These are phyloP conservation scores for Pocota personata DNA, from an alignment of 2,888 invertebrate genomes.

Conservation along the genomic window DNA sequence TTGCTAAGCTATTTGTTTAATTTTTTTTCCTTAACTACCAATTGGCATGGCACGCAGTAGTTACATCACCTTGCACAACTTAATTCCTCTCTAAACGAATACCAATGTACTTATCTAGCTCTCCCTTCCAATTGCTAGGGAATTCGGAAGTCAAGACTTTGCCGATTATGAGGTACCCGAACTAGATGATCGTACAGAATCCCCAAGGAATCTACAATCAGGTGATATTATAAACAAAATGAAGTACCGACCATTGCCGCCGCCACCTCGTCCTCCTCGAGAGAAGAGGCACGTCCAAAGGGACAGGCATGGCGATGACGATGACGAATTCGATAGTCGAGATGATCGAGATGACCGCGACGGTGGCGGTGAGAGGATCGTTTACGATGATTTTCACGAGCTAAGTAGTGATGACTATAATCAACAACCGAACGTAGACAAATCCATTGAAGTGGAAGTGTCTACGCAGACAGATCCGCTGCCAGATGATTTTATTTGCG, in stretches of 20 bases:
- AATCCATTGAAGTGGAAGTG: constrained; percentile 86
- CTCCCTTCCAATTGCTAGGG: constrained; percentile 42
- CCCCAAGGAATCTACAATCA: constrained; percentile 87
- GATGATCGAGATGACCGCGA: constrained; percentile 77
- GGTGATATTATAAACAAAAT: constrained; percentile 91
- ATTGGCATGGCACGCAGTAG: constrained; percentile 23
- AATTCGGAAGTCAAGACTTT: constrained; percentile 75
- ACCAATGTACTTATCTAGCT: constrained; percentile 37
- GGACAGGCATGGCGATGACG: constrained; percentile 80
- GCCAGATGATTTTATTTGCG: constrained; percentile 90
- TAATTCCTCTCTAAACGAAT: constrained; percentile 6
- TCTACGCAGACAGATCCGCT: constrained; percentile 94
- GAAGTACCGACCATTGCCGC: constrained; percentile 92
- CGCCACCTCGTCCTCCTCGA: constrained; percentile 93
- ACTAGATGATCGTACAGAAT: constrained; percentile 78
- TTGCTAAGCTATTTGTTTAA: background rate
- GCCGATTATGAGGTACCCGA: constrained; percentile 84
- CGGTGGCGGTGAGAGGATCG: constrained; percentile 74
- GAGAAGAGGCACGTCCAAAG: constrained; percentile 82
- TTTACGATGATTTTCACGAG: constrained; percentile 46
- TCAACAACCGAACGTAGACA: constrained; percentile 77
- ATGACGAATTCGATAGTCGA: constrained; percentile 76
- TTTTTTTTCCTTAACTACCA: background rate
- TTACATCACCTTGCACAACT: constrained; percentile 36
- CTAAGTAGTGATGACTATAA: constrained; percentile 79